Percentiles rank a stretch among this genome's conserved stretches.
These are phyloP conservation scores for Sardinella longiceps DNA, from an alignment of 2,797 vertebrate species.

Conservation along the genomic window DNA sequence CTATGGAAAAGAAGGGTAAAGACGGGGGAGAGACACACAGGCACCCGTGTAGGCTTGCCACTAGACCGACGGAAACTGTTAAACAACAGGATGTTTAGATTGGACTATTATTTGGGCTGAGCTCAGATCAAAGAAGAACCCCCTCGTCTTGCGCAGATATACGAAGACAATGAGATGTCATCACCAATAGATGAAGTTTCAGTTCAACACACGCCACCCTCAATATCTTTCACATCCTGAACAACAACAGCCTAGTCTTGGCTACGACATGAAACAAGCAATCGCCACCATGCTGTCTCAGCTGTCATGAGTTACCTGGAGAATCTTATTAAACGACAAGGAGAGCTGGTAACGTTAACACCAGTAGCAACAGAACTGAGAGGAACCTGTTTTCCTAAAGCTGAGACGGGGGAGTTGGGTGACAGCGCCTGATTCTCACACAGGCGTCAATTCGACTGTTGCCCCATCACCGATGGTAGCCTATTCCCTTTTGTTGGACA, in stretches of 20 bases:
- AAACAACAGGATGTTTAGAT: conserved; percentile 8
- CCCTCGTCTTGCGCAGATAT: background rate
- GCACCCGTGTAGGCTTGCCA: background rate
- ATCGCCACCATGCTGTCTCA: background rate
- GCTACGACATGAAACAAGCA: background rate
- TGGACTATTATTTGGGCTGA: background rate
- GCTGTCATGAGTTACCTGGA: background rate
- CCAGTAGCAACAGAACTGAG: background rate
- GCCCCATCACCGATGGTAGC: background rate
- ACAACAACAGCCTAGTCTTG: background rate
- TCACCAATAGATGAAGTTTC: background rate
- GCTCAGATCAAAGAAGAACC: background rate
- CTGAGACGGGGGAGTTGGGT: background rate
- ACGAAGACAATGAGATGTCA: background rate
- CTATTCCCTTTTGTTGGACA: background rate
- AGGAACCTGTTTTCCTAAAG: background rate
- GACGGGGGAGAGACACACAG: background rate
- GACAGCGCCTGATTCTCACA: background rate
- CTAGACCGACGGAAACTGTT: background rate
- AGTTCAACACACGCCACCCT: background rate
- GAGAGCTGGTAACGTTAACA: background rate
- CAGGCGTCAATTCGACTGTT: background rate
- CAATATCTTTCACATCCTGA: background rate
- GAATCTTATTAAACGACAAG: background rate
- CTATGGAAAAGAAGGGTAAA: too few species aligned